phyloP scores from a whole-genome alignment of 53 echinoderm and acorn worm genomes.

The Holothuria scabra region DNA sequence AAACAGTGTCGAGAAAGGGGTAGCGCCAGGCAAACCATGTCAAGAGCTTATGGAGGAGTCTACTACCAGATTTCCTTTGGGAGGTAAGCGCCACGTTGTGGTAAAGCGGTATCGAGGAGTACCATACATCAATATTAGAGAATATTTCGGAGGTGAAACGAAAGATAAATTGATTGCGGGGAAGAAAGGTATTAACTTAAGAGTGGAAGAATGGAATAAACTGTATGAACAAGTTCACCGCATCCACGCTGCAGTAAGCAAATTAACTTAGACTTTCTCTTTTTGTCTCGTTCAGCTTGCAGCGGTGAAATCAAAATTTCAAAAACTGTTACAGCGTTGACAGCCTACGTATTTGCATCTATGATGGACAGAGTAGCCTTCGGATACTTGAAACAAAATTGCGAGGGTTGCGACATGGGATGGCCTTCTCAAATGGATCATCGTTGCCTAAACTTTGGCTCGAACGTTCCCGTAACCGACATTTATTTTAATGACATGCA shows the following conservation, averaged over 20 bases:
- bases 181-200: slow-evolving; percentile 3
- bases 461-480: not conserved
- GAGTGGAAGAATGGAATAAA: slow-evolving; percentile 15
- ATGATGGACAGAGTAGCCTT: too few relatives aligned
- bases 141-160: not conserved
- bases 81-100: slow-evolving; percentile 15
- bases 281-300: not conserved
- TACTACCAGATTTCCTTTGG: slow-evolving; percentile 4
- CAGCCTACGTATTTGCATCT: too few relatives aligned
- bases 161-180: slow-evolving; percentile 11
- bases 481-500: not conserved
- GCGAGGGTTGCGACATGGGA: too few relatives aligned
- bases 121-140: slow-evolving; percentile 7
- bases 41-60: not conserved
- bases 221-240: slow-evolving; percentile 13
- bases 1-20: too few relatives aligned
- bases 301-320: not conserved
- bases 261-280: slow-evolving; percentile 3
- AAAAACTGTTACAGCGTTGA: too few relatives aligned
- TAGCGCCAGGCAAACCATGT: too few relatives aligned
- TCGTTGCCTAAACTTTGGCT: not conserved
- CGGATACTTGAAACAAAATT: too few relatives aligned
- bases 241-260: not conserved
- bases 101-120: slow-evolving; percentile 11
- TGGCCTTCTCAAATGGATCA: too few relatives aligned